Percentiles rank a stretch among this genome's conserved stretches.
Conservation (phyloP, 2,888 invertebrate species). For the Hoplodrina ambigua region DNA sequence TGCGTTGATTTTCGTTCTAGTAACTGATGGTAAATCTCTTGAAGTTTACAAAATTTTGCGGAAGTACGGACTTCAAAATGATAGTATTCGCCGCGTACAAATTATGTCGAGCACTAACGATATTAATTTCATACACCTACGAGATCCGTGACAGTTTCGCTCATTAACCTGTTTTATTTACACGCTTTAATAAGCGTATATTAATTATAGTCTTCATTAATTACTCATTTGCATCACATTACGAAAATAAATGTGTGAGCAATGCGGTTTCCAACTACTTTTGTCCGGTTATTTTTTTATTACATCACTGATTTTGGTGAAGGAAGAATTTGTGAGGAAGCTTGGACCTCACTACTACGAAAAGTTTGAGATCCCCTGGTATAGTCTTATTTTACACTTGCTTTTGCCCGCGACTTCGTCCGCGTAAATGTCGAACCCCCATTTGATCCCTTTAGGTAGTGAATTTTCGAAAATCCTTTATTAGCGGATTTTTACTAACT, state of each 20-base stretch:
- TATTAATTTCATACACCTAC: constrained; percentile 38
- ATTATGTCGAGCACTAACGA: constrained; percentile 33
- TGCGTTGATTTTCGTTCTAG: no score
- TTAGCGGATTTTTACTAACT: no score
- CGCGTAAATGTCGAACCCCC: no score
- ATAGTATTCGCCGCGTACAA: constrained; percentile 17
- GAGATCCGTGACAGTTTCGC: constrained; percentile 26
- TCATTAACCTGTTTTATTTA: constrained; percentile 54
- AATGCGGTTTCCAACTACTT: constrained; percentile 6
- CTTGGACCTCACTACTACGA: no score
- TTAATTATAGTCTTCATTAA: constrained; percentile 51
- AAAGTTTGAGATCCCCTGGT: no score
- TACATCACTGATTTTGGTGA: no score
- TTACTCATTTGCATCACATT: constrained; percentile 26
- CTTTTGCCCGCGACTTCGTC: no score
- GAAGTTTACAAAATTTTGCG: constrained; percentile 1
- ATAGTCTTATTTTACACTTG: no score
- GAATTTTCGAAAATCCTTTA: no score
- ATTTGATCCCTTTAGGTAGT: no score
- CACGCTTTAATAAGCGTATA: constrained; percentile 38
- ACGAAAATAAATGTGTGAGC: constrained; percentile 31
- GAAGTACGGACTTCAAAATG: constrained; percentile 24
- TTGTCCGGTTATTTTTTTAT: no score
- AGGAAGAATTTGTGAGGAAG: no score
- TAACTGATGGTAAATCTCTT: neutral